phyloP scores from a whole-genome alignment of 2,113 vertebrate genomes.

The Microcebus tavaratra region DNA sequence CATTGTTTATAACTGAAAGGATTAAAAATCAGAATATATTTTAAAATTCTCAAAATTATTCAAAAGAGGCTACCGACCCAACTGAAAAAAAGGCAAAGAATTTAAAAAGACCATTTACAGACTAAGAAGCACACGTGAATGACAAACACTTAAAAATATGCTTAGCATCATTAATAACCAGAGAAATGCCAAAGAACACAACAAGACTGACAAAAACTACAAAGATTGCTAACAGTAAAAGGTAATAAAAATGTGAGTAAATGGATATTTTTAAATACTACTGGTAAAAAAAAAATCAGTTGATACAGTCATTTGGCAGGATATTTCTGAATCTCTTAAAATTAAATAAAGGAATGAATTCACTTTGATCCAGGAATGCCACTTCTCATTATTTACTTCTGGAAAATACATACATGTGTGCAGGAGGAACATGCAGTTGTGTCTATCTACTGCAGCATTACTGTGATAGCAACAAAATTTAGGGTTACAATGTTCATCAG shows the following conservation, averaged over 20 bases:
- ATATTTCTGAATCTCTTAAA: background rate
- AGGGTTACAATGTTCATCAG: background rate
- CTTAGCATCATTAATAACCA: background rate
- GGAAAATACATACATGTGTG: background rate
- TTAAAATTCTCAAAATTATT: background rate
- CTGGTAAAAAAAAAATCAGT: background rate
- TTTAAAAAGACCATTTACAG: background rate
- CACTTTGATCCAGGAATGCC: background rate
- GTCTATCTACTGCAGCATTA: background rate
- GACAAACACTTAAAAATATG: background rate
- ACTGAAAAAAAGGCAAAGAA: background rate
- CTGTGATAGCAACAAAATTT: background rate
- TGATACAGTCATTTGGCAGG: background rate
- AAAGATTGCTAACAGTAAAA: background rate
- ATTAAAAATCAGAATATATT: background rate
- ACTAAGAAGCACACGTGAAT: background rate
- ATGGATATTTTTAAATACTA: background rate
- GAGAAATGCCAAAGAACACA: background rate
- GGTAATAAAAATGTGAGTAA: background rate
- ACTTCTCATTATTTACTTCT: background rate
- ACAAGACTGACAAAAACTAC: background rate
- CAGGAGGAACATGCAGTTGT: background rate
- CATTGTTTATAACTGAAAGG: slow-evolving; percentile 4
- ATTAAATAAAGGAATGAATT: background rate
- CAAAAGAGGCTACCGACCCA: background rate